phyloP scores from a whole-genome alignment of 2,888 invertebrate genomes.

The Campoletis raptor region DNA sequence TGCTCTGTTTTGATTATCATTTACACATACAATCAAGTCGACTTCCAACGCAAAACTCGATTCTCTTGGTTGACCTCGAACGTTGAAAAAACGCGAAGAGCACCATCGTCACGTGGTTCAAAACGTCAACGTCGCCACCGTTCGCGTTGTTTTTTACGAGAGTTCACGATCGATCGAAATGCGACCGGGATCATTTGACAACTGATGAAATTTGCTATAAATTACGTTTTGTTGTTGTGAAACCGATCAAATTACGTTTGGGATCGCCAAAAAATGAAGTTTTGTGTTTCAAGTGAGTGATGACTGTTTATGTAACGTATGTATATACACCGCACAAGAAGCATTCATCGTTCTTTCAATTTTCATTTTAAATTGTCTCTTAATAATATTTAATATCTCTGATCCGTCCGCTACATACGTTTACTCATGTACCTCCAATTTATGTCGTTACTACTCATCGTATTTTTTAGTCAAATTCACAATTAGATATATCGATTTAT shows the following conservation, averaged over 20 bases:
- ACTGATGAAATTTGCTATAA: not conserved
- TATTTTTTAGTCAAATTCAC: conserved; percentile 46
- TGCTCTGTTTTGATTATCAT: conserved; percentile 72
- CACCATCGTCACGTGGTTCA: no score
- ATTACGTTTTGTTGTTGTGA: not conserved
- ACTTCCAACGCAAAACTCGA: not conserved
- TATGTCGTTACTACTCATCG: not conserved
- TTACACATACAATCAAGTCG: conserved; percentile 11
- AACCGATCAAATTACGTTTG: not conserved
- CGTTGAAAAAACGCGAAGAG: not conserved
- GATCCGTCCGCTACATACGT: conserved; percentile 44
- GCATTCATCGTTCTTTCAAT: conserved; percentile 63
- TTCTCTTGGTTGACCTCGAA: not conserved
- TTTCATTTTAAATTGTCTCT: conserved; percentile 48
- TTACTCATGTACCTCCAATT: conserved; percentile 6
- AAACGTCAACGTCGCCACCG: not conserved
- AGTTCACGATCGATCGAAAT: no score
- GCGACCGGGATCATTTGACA: not conserved
- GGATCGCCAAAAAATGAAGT: not conserved
- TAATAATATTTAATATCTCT: conserved; percentile 65
- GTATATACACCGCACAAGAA: conserved; percentile 62
- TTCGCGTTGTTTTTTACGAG: no score
- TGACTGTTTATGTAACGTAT: not conserved
- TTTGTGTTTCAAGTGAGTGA: not conserved
- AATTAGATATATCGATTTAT: conserved; percentile 49